phyloP scores from a whole-genome alignment of 2,888 invertebrate genomes.

The Himalopsyche anomala region DNA sequence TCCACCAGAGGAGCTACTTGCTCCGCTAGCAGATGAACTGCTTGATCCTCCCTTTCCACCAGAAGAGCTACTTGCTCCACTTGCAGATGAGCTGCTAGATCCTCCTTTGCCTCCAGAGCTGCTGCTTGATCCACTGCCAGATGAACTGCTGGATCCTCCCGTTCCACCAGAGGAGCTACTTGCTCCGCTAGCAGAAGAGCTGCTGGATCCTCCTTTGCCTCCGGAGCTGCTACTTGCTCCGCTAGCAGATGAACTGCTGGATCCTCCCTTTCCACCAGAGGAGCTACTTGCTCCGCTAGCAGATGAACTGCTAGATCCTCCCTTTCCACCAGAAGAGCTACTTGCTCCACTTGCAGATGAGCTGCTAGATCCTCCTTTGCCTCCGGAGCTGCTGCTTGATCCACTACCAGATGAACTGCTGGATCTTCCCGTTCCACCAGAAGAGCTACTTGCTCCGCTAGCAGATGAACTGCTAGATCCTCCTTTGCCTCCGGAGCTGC shows the following conservation, averaged over 20 bases:
- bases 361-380: too few species aligned
- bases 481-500: neutral
- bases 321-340: too few species aligned
- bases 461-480: neutral
- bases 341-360: too few species aligned
- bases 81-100: neutral
- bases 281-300: neutral
- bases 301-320: neutral
- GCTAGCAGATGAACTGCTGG: neutral
- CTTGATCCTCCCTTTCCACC: neutral
- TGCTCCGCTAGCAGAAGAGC: neutral
- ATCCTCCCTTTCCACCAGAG: neutral
- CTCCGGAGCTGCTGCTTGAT: too few species aligned
- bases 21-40: neutral
- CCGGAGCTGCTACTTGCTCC: too few species aligned
- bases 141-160: constrained; percentile 2
- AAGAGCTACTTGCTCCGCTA: neutral
- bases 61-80: neutral
- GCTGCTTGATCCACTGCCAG: constrained; percentile 2
- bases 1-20: neutral
- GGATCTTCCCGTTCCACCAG: neutral
- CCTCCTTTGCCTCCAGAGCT: neutral
- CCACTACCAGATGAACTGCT: too few species aligned
- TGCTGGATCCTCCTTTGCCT: neutral
- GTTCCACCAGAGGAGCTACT: too few species aligned